Percentiles rank a stretch among this genome's conserved stretches.
These are phyloP conservation scores for Paradisaea rubra DNA, from an alignment of 2,113 vertebrate genomes.

Conservation along the genomic window DNA sequence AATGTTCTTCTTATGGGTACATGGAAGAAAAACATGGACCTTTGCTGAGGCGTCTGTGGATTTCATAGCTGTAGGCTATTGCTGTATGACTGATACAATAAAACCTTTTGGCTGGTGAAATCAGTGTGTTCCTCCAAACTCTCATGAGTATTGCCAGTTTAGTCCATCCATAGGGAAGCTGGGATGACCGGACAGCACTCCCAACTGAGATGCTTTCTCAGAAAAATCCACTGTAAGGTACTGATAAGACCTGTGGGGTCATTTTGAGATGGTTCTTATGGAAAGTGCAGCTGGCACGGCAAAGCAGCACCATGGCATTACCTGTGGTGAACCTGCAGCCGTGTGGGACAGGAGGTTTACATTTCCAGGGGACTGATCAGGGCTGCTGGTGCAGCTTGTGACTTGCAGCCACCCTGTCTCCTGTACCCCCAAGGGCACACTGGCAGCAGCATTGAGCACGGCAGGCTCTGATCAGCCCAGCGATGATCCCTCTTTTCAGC, in stretches of 20 bases:
- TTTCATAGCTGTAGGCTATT: neutral
- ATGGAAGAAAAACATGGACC: neutral
- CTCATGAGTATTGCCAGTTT: neutral
- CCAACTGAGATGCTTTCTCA: neutral
- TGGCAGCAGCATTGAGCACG: accelerated
- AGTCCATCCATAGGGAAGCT: neutral
- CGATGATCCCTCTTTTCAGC: neutral
- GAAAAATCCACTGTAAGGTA: neutral
- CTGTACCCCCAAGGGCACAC: accelerated
- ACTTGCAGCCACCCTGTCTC: neutral
- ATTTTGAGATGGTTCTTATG: accelerated
- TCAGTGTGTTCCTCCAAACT: neutral
- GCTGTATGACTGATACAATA: neutral
- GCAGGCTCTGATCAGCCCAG: neutral
- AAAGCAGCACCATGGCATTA: neutral
- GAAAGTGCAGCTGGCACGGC: accelerated
- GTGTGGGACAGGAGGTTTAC: accelerated
- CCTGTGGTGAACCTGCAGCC: accelerated
- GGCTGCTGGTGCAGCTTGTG: neutral
- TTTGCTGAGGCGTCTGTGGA: neutral
- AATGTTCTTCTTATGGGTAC: neutral
- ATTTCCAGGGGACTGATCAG: neutral
- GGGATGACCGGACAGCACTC: neutral
- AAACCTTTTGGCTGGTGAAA: neutral
- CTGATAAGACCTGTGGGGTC: neutral